These are phyloP conservation scores for Manis crassicaudata DNA, from an alignment of 2,797 vertebrate species.

Conservation along the genomic window DNA sequence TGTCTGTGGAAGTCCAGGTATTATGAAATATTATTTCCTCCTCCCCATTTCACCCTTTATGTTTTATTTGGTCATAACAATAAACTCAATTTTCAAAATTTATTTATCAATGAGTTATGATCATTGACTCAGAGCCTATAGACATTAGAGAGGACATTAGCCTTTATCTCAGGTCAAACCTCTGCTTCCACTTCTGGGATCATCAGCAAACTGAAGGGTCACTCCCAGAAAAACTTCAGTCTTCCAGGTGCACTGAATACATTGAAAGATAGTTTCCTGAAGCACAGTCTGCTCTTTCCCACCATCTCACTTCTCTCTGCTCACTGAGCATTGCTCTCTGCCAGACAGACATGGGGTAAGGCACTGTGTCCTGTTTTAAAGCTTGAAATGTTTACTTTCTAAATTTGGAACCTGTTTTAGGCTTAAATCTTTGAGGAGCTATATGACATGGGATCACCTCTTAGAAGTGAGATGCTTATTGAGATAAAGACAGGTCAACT, in stretches of 20 bases:
- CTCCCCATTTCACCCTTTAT: neutral
- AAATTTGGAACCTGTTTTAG: neutral
- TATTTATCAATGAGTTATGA: neutral
- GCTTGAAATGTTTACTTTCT: neutral
- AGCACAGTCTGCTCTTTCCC: neutral
- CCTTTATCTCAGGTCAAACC: neutral
- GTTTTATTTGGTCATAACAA: neutral
- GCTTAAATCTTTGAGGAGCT: neutral
- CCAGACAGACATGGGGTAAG: neutral
- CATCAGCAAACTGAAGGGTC: neutral
- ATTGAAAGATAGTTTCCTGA: neutral
- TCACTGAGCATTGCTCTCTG: neutral
- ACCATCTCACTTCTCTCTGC: neutral
- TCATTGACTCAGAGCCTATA: neutral
- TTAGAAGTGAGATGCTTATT: neutral
- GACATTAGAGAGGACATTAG: neutral
- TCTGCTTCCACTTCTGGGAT: neutral
- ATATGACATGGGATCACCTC: neutral
- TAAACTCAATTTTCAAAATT: neutral
- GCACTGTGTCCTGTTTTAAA: neutral
- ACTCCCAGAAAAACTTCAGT: neutral
- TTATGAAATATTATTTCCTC: neutral
- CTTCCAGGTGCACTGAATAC: neutral
- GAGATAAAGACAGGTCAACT: neutral
- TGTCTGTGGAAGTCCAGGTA: neutral